phyloP scores from a whole-genome alignment of 2,113 vertebrate genomes.

The Neolamprologus sp. region DNA sequence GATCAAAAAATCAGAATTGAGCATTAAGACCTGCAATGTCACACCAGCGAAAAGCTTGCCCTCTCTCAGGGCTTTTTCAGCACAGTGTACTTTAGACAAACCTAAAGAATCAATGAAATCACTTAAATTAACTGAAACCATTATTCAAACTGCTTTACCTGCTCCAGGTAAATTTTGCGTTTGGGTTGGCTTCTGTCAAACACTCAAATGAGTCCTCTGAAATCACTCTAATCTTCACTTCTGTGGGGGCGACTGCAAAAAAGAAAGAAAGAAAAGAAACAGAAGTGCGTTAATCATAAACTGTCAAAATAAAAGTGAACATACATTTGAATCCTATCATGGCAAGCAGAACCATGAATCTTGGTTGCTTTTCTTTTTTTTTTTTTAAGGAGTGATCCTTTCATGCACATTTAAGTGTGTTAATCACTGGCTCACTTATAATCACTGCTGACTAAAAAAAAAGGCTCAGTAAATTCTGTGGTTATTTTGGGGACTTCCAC shows the following conservation, averaged over 20 bases:
- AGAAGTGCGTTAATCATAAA: neutral
- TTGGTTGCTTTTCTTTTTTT: too few species aligned
- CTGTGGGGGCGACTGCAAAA: constrained; percentile 30
- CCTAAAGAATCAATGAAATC: neutral
- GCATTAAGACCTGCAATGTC: neutral
- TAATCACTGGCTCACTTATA: too few species aligned
- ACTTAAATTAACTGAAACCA: neutral
- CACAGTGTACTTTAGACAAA: neutral
- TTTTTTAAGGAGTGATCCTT: too few species aligned
- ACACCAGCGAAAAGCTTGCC: neutral
- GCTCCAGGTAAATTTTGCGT: neutral
- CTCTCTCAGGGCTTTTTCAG: neutral
- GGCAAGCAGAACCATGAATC: too few species aligned
- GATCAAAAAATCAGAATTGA: too few species aligned
- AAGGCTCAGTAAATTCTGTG: too few species aligned
- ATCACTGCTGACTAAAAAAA: too few species aligned
- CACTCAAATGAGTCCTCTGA: neutral
- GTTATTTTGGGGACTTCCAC: too few species aligned
- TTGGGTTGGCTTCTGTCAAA: neutral
- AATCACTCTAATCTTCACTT: neutral
- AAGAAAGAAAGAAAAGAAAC: neutral
- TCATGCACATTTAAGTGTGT: too few species aligned
- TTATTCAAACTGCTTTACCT: neutral
- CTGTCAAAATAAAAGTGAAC: neutral
- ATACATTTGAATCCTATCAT: neutral